These are phyloP conservation scores for Tupaia chinensis DNA, from an alignment of 2,113 vertebrate genomes.

Conservation along the genomic window DNA sequence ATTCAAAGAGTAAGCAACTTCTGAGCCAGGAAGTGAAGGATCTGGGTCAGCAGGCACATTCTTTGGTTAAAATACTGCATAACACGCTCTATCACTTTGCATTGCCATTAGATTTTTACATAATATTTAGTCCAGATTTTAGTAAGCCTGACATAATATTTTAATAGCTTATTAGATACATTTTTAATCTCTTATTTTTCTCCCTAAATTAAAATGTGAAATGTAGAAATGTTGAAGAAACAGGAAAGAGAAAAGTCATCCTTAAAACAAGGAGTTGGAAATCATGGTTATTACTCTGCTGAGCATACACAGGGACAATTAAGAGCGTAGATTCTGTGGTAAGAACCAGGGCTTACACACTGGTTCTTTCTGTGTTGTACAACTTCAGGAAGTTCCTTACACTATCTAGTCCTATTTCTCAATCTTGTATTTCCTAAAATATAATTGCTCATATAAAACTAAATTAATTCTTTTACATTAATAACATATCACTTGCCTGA, in stretches of 20 bases:
- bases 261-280: not conserved
- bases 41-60: not conserved
- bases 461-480: not conserved
- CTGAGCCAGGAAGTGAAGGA: not conserved
- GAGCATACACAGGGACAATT: not conserved
- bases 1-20: not conserved
- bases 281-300: not conserved
- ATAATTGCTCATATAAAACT: not conserved
- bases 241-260: not conserved
- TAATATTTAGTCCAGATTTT: not conserved
- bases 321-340: not conserved
- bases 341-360: not conserved
- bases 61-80: not conserved
- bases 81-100: not conserved
- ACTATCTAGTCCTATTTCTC: not conserved
- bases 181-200: not conserved
- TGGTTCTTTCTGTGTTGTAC: not conserved
- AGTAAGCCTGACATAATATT: not conserved
- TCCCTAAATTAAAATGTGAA: not conserved
- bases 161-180: not conserved
- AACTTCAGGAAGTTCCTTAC: not conserved
- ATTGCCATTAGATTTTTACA: not conserved
- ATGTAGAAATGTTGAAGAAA: not conserved
- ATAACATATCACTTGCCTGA: not conserved
- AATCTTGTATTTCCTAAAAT: not conserved